Conservation (phyloP, 1,140 invertebrate species). For the Mylabris phalerata region DNA sequence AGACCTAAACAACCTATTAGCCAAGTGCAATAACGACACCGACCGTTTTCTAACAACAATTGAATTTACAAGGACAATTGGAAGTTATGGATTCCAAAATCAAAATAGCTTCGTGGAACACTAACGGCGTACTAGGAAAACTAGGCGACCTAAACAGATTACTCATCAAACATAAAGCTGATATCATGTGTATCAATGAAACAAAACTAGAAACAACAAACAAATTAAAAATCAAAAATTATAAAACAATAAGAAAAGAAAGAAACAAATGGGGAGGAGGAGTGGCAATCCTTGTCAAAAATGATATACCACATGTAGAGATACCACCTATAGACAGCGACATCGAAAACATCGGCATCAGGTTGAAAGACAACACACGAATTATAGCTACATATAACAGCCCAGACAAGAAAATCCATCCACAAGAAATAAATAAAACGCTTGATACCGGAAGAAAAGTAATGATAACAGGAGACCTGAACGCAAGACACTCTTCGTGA, state of each 20-base stretch:
- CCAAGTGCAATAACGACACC: neutral
- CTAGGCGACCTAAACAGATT: neutral
- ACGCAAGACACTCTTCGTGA: slow-evolving; percentile 12
- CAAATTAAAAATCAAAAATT: too few species aligned
- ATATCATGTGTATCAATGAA: too few species aligned
- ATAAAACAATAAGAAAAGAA: too few species aligned
- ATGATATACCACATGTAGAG: neutral
- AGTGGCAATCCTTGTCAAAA: neutral
- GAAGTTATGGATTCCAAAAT: neutral
- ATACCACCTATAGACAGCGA: too few species aligned
- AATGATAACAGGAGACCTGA: slow-evolving; percentile 6
- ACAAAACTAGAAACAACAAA: too few species aligned
- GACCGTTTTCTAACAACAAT: neutral
- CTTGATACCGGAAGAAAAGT: slow-evolving; percentile 1
- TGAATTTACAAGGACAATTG: neutral
- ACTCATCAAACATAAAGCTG: too few species aligned
- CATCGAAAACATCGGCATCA: too few species aligned
- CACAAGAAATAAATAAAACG: neutral
- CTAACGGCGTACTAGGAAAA: neutral
- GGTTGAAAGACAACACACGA: too few species aligned
- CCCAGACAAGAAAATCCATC: neutral
- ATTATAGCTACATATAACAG: too few species aligned
- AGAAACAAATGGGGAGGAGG: too few species aligned
- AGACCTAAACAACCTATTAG: neutral
- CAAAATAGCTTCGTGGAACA: too few species aligned